These are phyloP conservation scores for Podarcis lilfordi DNA, from an alignment of 2,797 vertebrate species.

Conservation along the genomic window DNA sequence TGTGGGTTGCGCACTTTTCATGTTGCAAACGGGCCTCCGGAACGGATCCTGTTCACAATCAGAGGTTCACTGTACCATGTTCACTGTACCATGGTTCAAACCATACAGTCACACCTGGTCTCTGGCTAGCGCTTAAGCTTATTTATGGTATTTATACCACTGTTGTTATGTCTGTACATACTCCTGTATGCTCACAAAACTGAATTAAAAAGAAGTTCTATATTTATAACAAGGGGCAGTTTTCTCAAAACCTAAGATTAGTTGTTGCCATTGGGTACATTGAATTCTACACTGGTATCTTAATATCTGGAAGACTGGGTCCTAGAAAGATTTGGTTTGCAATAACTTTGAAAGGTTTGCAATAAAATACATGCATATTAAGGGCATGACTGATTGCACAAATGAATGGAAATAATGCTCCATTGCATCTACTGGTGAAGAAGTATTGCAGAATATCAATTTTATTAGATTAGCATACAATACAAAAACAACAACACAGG, in stretches of 20 bases:
- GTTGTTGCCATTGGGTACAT: background rate
- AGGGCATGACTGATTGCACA: background rate
- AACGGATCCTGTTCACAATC: too few species aligned
- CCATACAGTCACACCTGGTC: background rate
- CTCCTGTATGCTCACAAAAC: background rate
- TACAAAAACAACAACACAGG: background rate
- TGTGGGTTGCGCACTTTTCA: too few species aligned
- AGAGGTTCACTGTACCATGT: too few species aligned
- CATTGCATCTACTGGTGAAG: background rate
- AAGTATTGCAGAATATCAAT: background rate
- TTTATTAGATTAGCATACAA: background rate
- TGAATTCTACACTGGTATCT: background rate
- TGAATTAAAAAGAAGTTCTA: background rate
- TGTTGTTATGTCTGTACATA: background rate
- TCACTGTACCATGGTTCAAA: background rate
- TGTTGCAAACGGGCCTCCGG: too few species aligned
- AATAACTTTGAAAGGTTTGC: background rate
- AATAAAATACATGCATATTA: background rate
- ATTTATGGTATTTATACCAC: background rate
- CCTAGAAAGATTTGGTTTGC: background rate
- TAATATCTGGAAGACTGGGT: background rate
- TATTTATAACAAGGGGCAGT: background rate
- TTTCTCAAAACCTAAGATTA: background rate
- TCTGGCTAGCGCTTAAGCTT: background rate
- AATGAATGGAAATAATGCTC: background rate